phyloP scores from a whole-genome alignment of 2,888 invertebrate species.

The Aporophyla nigra region DNA sequence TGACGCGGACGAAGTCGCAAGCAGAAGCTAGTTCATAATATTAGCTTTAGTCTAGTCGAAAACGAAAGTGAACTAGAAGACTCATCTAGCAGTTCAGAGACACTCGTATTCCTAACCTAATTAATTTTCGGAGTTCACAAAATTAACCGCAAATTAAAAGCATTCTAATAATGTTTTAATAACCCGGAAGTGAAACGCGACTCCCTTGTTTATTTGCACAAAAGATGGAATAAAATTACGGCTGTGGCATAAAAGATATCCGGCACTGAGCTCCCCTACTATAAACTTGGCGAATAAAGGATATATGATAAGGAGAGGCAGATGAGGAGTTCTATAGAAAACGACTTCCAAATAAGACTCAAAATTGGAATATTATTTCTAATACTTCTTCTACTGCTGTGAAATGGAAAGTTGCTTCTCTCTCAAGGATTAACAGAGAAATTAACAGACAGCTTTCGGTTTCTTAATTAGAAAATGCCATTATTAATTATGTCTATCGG shows the following conservation, averaged over 20 bases:
- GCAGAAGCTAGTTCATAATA: no score
- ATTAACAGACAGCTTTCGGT: no score
- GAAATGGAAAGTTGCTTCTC: background rate
- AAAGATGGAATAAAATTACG: constrained; percentile 6
- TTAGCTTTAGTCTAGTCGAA: background rate
- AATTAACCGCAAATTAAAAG: background rate
- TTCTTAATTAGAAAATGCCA: no score
- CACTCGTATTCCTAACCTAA: background rate
- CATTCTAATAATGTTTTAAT: constrained; percentile 11
- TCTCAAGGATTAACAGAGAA: background rate
- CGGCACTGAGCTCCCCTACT: constrained; percentile 9
- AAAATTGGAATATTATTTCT: constrained; percentile 8
- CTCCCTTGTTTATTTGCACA: constrained; percentile 5
- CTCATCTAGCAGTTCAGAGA: background rate
- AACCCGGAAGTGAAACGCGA: background rate
- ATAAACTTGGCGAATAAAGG: constrained; percentile 30
- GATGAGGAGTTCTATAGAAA: background rate
- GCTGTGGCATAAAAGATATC: constrained; percentile 51
- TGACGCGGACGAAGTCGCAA: no score
- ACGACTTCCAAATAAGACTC: background rate
- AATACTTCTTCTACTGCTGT: background rate
- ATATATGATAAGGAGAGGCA: constrained; percentile 38
- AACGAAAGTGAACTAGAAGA: background rate
- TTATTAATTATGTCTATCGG: no score
- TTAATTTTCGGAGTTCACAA: background rate